phyloP scores from a whole-genome alignment of 2,113 vertebrate genomes.

The Formicarius rufipectus region DNA sequence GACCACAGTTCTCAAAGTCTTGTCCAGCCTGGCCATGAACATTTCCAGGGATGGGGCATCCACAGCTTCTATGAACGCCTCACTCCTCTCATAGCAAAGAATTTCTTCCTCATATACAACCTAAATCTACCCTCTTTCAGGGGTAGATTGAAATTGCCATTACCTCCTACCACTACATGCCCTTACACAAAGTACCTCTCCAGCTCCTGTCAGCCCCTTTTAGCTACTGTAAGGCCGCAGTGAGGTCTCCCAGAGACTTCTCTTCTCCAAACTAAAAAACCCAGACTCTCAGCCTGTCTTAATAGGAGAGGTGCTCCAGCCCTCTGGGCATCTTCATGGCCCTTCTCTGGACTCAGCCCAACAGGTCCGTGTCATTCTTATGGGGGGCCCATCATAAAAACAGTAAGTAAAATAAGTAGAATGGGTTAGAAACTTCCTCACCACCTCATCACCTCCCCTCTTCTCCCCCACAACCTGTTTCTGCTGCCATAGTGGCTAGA shows the following conservation, averaged over 20 bases:
- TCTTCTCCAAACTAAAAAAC: neutral
- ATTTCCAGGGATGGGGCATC: neutral
- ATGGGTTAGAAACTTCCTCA: neutral
- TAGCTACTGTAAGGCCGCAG: neutral
- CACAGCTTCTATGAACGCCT: neutral
- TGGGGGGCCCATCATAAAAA: neutral
- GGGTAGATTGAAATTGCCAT: too few relatives aligned
- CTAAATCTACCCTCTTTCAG: neutral
- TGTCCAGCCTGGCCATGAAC: neutral
- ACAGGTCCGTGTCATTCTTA: neutral
- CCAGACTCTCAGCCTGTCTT: neutral
- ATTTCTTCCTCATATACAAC: neutral
- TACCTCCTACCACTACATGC: neutral
- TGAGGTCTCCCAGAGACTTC: neutral
- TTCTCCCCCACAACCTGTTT: neutral
- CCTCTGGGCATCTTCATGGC: neutral
- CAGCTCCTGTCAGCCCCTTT: neutral
- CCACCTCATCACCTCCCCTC: too few relatives aligned
- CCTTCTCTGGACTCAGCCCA: neutral
- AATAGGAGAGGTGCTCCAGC: neutral
- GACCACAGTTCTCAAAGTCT: neutral
- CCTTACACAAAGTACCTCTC: neutral
- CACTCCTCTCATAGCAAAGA: too few relatives aligned
- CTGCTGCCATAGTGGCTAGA: neutral
- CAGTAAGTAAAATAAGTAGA: neutral